Evolutionary conservation across 2,113 vertebrate genomes (phyloP), one percentile per base, ranked within the genome.

Genomic region (Octodon degus): DNA sequence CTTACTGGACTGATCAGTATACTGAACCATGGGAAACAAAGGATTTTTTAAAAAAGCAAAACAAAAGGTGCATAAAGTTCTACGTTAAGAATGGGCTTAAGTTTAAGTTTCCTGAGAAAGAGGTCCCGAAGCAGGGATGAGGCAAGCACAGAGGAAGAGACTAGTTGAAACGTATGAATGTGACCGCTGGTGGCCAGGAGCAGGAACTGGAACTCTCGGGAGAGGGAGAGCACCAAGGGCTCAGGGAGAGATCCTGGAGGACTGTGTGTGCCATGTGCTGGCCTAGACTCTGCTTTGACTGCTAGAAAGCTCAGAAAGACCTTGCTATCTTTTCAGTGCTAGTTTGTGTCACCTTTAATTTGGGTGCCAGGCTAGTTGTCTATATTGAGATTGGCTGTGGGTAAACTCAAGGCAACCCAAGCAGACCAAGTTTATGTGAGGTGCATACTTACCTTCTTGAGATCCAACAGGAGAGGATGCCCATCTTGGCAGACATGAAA

Each of bases 11-110:
- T 77, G 14, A 70, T 74, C 67, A 68, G 32, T 86, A 58, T 47
- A 62, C 12, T 74, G 13, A 50, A 63, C 25, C 43, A 19, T 84
- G 47, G 7, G 20, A 88, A 90, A 70, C 22, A 89, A 89, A 86
- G 34, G 24, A 63, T 58, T 58, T 58, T 50, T 70, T 86, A 93
- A 86, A 58, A 96, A 76, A 53, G 34, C 34, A 76, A 74, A 91
- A 37, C 7, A 90, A 58, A 30, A 68, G 10, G 34, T 81, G 9
- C 53, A 16, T 43, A 60, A 60, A 2, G 0, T 65, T 67, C 19
- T 79, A 5, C 12, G 1, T 34, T 88, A 50, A 77, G 7, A 86
- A 79, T n/a, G 22, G 34, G 5, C 6, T 87, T 65, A 67, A 72
- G 40, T 14, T 72, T 27, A 72, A 67, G 50, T 4, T 72, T 27